Evolutionary conservation across 2,888 invertebrate species (phyloP).

Genomic region (Drosophila eohydei): DNA sequence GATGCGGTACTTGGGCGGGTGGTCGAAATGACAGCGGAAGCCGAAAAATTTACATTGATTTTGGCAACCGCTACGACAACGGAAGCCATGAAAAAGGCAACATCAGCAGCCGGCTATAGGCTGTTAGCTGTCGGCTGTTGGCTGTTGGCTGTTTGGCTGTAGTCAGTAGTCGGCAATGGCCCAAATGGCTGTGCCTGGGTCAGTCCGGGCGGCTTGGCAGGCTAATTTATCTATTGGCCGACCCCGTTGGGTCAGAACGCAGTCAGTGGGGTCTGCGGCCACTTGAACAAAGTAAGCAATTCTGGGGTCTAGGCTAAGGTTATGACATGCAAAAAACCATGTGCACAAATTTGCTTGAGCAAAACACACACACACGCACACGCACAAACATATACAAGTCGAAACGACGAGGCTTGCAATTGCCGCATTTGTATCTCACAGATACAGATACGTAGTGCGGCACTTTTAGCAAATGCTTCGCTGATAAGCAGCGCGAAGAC

Average conservation of each 20-base stretch:
- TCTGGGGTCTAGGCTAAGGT: constrained; percentile 76
- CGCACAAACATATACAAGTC: constrained; percentile 5
- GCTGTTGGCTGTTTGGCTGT: constrained; percentile 21
- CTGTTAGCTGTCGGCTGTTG: constrained; percentile 29
- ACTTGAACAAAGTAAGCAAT: constrained; percentile 30
- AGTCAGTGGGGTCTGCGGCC: constrained; percentile 17
- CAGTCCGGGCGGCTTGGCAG: constrained; percentile 57
- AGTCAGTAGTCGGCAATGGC: constrained; percentile 53
- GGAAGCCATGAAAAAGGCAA: constrained; percentile 69
- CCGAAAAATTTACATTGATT: constrained; percentile 75
- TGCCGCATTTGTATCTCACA: constrained; percentile 77
- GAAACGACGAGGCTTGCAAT: constrained; percentile 41
- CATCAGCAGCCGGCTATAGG: constrained; percentile 38
- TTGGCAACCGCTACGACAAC: constrained; percentile 68
- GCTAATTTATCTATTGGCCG: constrained; percentile 72
- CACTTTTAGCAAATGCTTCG: constrained; percentile 55
- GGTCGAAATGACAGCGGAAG: constrained; percentile 65
- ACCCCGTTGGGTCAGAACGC: constrained; percentile 51
- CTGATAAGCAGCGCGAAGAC: constrained; percentile 54
- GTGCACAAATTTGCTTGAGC: constrained; percentile 52
- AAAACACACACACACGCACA: neutral
- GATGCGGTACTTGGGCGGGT: constrained; percentile 4
- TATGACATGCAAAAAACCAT: constrained; percentile 67
- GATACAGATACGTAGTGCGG: constrained; percentile 54
- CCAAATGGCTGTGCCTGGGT: constrained; percentile 59